Evolutionary conservation across 2,888 invertebrate species (phyloP), one percentile per base, ranked within the genome.

Genomic region (Copidosoma aretas): DNA sequence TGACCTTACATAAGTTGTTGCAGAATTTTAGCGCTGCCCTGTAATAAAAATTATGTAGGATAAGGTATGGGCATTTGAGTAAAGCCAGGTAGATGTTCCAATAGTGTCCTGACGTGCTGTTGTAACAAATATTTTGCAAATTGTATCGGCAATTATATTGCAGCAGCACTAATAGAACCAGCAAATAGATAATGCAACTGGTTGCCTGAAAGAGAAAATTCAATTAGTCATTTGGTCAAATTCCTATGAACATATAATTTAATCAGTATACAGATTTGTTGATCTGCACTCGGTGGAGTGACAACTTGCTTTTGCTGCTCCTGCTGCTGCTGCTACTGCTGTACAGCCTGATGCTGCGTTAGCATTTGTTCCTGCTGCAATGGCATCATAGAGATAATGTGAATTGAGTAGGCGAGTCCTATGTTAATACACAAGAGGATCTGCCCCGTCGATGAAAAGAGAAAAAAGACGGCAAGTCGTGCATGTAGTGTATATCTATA

Each of bases 81-180:
- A 22, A 83, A 73, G 70, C 86, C 84, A 63, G 85, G 84, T 74
- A 87, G 86, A 69, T 86, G 88, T 71, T 86, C 90, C 68, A 93
- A 83, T 17, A 93, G 93, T 17, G 92, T 91, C 82, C 93, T 94
- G 0, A 95, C 94, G 83, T 94, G 94, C 80, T 94, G 93, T 78
- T 95, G 95, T n/a, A 95, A 85, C 71, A 94, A 87, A 1, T 92
- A 90, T 0, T 93, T 91, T 25, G 95, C 94, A 78, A 94, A 84
- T 24, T 90, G 89, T 71, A 91, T 90, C 25, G 96, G 95, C 78
- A 96, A 87, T 76, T 92, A 91, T 89, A 95, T 92, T 46, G 95
- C 94, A 10, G 95, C 94, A 76, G 94, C 92, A 73, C 95, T 94
- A 61, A 95, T 91, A 62, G 95, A 93, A 51, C 94, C 93, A 51